Percentiles rank a stretch among this genome's conserved stretches.
Evolutionary conservation across 2,113 vertebrate species (phyloP).

Genomic region (Proterorhinus semilunaris): DNA sequence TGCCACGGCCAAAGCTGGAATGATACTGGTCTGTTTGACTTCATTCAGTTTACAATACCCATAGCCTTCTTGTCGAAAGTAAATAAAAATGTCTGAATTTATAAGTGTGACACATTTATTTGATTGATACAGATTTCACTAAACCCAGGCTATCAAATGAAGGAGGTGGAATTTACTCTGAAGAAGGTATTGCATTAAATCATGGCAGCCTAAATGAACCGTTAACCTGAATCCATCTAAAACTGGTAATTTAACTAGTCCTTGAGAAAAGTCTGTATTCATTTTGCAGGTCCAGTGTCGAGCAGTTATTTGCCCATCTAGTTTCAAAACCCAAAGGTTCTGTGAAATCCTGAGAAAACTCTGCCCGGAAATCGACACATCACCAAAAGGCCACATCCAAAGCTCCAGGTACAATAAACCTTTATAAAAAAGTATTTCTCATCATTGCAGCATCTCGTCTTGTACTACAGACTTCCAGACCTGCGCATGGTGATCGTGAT

Average conservation of each 20-base stretch:
- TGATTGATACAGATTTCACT: conserved; percentile 79
- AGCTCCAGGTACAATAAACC: conserved; percentile 79
- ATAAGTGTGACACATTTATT: neutral
- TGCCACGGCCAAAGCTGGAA: conserved; percentile 89
- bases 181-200: conserved; percentile 76
- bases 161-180: conserved; percentile 84
- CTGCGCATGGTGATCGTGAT: conserved; percentile 80
- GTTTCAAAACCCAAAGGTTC: conserved; percentile 88
- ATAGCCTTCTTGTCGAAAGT: neutral
- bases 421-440: neutral
- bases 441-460: neutral
- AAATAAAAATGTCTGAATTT: neutral
- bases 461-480: conserved; percentile 82
- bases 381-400: conserved; percentile 75
- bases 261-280: neutral
- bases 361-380: conserved; percentile 83
- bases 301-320: conserved; percentile 85
- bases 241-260: neutral
- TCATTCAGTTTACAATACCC: neutral
- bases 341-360: conserved; percentile 86
- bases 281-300: conserved; percentile 87
- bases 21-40: conserved; percentile 84
- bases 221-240: too few relatives aligned
- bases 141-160: conserved; percentile 89
- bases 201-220: neutral